Evolutionary conservation across 1,140 invertebrate genomes (phyloP).

Genomic region (Triops longicaudatus): DNA sequence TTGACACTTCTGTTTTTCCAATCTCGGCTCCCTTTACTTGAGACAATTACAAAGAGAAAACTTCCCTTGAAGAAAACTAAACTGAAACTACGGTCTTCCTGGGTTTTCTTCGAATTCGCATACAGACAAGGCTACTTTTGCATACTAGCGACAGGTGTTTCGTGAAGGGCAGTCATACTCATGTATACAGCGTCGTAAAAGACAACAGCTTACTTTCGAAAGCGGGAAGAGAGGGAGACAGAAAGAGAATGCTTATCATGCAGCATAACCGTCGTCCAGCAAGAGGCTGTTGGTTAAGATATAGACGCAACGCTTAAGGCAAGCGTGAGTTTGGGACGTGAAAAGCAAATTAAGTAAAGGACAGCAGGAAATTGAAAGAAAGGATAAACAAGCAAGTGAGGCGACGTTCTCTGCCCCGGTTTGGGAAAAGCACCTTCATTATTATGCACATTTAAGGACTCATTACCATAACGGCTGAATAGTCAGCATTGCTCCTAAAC

Average conservation of each 20-base stretch:
- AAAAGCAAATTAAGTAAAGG: conserved; percentile 3
- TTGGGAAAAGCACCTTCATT: not conserved
- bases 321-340: not conserved
- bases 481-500: not conserved
- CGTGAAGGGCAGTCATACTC: not conserved
- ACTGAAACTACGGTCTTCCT: not conserved
- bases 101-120: not conserved
- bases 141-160: not conserved
- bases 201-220: not conserved
- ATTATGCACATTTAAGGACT: conserved; percentile 8
- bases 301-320: not conserved
- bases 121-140: not conserved
- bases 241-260: not conserved
- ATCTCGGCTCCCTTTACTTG: not conserved
- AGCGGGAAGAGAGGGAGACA: not conserved
- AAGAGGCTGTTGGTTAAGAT: not conserved
- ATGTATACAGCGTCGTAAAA: not conserved
- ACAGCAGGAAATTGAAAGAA: not conserved
- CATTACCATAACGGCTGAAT: conserved; percentile 2
- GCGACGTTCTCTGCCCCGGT: not conserved
- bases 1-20: conserved; percentile 1
- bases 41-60: not conserved
- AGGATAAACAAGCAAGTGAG: not conserved
- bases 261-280: not conserved
- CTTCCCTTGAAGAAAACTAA: not conserved